Evolutionary conservation across 2,888 invertebrate genomes (phyloP), one percentile per base, ranked within the genome.

Genomic region (Sinotaia quadrata): DNA sequence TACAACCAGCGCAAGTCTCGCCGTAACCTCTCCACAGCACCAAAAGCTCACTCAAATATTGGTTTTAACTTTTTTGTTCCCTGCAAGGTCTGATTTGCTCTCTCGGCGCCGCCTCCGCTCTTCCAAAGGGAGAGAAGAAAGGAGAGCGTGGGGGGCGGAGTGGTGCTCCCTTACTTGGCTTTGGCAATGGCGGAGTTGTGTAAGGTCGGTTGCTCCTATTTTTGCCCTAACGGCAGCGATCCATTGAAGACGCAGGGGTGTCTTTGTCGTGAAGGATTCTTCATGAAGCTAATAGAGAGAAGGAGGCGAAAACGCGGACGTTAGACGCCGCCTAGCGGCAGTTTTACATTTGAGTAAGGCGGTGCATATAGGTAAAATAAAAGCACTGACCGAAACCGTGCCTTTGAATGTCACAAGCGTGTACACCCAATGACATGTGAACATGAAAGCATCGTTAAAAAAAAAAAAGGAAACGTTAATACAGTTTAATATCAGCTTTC

Each of bases 31-130:
- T 10, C 33, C n/a, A 4, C 12, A 33, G 18, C 44, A 41, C 51
- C 63, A 41, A 54, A 37, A 29, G 36, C n/a, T 52, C 27, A 12
- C n/a, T 51, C 65, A 54, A 65, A 56, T 65, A 56, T 65, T 65
- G 65, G 65, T 65, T 65, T 65, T 65, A 44, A n/a, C 33, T 37
- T 65, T 65, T 65, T 65, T 54, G n/a, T 54, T 56, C 41, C 7
- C 49, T 54, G 31, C 31, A 7, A 24, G 21, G 47, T 10, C 52
- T 44, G 44, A 65, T 65, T 56, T 54, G 65, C 54, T 56, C 44
- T 21, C 54, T 29, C 31, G 18, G 65, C 65, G 54, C 65, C 65
- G 65, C 65, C 65, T 65, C 65, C 56, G 44, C 65, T 56, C 54
- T 65, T 65, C n/a, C 56, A 51, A 29, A 24, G 29, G 52, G 15